Conservation (phyloP, 2,888 invertebrate genomes). For the Smittia aterrima region DNA sequence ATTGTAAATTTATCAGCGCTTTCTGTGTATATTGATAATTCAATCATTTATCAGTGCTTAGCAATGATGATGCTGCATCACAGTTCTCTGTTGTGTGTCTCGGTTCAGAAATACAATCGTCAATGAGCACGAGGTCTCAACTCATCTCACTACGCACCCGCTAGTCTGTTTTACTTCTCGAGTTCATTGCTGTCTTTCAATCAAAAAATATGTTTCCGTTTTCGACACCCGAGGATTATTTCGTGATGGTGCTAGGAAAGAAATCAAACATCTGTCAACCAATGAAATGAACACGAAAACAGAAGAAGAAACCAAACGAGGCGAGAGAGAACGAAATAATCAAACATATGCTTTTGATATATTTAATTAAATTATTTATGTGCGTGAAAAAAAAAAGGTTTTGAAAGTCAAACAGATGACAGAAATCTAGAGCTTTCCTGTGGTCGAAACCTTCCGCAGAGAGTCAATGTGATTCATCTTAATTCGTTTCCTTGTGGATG, state of each 20-base stretch:
- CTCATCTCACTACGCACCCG: too few relatives aligned
- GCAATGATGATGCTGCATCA: too few relatives aligned
- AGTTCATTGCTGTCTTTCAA: background rate
- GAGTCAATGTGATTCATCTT: too few relatives aligned
- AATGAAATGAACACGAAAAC: background rate
- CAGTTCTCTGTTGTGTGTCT: too few relatives aligned
- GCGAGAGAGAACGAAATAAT: background rate
- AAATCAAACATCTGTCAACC: conserved; percentile 39
- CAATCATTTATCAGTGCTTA: background rate
- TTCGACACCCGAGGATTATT: conserved; percentile 12
- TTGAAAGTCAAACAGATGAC: background rate
- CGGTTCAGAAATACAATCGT: too few relatives aligned
- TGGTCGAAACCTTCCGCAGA: too few relatives aligned
- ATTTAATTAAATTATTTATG: conserved; percentile 19
- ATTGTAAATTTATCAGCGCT: conserved; percentile 34
- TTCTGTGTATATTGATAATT: background rate
- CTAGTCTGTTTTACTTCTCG: too few relatives aligned
- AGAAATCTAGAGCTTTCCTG: background rate
- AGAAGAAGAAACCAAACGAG: background rate
- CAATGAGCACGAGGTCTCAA: background rate
- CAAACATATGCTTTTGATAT: conserved; percentile 19
- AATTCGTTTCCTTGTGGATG: too few relatives aligned
- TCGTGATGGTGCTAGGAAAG: background rate
- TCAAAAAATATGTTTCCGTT: conserved; percentile 5
- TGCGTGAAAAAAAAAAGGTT: background rate